Base-by-base conservation (phyloP, 2,113 vertebrate genomes). In the Aspiorhynchus laticeps region DNA sequence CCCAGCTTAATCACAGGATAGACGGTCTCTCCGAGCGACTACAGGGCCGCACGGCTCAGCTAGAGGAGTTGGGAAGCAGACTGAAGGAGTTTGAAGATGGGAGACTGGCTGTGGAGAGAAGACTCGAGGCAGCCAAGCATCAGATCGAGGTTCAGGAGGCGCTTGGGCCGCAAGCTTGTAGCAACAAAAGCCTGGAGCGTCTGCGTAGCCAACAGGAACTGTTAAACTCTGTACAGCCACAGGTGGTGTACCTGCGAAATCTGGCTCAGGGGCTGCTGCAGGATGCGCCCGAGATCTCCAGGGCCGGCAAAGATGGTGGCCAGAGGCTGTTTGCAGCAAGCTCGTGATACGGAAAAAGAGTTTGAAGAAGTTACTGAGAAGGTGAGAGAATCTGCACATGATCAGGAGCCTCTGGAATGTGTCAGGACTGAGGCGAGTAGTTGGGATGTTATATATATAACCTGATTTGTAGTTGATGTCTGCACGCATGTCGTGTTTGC, bases 141-240 rank as follows among this genome's bases (percentile, higher is more conserved):
- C 97, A 99, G 89, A 95, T 99, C 51, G 97, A 99, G 90, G 97
- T 99, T 80, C 98, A 98, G 33, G 97, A 99, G 56, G 97, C 98
- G 0, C 91, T 99, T 0, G 98, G 98, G 33, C 95, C 97, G 0
- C 98, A 99, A 93, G 97, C 97, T 0, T 99, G 97, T 91, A 99
- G 97, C 90, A 97, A 94, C 41, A 99, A 99, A 93, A 99, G 99
- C 82, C 88, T 99, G 90, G 98, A 99, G 93, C 96, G 97, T 75
- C 93, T 99, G 61, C 95, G 96, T 59, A 92, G 95, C 1, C 98
- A 99, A 80, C 97, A 98, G 91, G 97, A 98, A 91, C 93, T 92
- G 78, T 93, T 99, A 36, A 93, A 96, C 85, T 96, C 95, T 3
- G 91, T 99, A 88, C 96, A 96, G 81, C 94, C 96, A 0, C 98